These are phyloP conservation scores for Turritopsis rubra DNA, from an alignment of 30 jellyfish, hydroid and myxozoan species.

Conservation along the genomic window DNA sequence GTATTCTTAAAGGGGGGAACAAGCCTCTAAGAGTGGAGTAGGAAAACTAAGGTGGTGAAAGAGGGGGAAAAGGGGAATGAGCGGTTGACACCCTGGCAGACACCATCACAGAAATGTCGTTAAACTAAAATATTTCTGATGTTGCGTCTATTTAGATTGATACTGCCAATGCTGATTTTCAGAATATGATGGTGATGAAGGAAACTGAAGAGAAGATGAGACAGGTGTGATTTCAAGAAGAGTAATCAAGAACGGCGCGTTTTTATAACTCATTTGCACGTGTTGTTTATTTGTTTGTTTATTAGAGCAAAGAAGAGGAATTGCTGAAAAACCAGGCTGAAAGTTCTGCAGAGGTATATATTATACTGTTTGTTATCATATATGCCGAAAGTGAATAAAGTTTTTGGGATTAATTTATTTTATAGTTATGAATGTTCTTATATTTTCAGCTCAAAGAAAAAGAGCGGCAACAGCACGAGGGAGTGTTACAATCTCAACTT, in stretches of 20 bases:
- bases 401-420: not conserved
- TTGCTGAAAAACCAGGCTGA: conserved; percentile 3
- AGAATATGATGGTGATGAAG: not conserved
- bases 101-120: too few relatives aligned
- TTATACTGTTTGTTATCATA: not conserved
- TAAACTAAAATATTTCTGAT: too few relatives aligned
- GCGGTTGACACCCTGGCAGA: too few relatives aligned
- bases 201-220: not conserved
- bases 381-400: too few relatives aligned
- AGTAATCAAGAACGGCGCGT: not conserved
- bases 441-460: conserved; percentile 11
- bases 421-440: not conserved
- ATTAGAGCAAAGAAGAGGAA: conserved; percentile 1
- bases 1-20: too few relatives aligned
- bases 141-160: not conserved
- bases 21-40: too few relatives aligned
- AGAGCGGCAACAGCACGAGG: conserved; percentile 14
- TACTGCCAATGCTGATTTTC: not conserved
- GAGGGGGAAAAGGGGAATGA: too few relatives aligned
- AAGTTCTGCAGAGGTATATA: not conserved
- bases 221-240: conserved; percentile 1
- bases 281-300: not conserved
- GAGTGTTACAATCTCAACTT: not conserved
- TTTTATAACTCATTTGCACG: not conserved
- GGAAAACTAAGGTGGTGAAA: too few relatives aligned